phyloP scores from a whole-genome alignment of 2,888 invertebrate species.

The Apotomis betuletana region DNA sequence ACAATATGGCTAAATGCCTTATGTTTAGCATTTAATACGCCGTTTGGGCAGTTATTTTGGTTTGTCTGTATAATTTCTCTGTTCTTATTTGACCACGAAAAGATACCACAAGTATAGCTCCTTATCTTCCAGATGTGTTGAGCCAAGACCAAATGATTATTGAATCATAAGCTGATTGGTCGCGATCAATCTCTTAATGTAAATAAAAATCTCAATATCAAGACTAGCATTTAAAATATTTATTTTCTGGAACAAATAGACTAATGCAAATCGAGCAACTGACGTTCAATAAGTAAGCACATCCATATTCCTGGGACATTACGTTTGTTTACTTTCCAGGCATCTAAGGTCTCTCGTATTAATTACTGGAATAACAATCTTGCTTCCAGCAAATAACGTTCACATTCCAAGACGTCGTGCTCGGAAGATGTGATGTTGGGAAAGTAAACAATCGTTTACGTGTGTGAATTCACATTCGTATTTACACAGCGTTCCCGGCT shows the following conservation, averaged over 20 bases:
- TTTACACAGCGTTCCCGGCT: constrained; percentile 47
- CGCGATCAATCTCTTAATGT: too few species aligned
- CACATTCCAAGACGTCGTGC: neutral
- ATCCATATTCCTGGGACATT: constrained; percentile 24
- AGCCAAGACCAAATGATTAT: too few species aligned
- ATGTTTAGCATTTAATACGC: too few species aligned
- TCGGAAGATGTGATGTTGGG: constrained; percentile 6
- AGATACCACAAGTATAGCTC: too few species aligned
- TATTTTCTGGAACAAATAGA: neutral
- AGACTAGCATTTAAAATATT: neutral
- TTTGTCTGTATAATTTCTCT: too few species aligned
- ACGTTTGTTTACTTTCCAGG: constrained; percentile 29
- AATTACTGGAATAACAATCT: neutral
- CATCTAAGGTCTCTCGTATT: neutral
- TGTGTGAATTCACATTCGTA: constrained; percentile 44
- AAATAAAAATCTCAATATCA: neutral
- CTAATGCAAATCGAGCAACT: constrained; percentile 5
- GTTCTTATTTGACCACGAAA: too few species aligned
- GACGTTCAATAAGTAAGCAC: constrained; percentile 20
- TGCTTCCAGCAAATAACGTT: neutral
- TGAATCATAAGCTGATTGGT: too few species aligned
- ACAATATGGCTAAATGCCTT: too few species aligned
- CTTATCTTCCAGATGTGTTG: too few species aligned
- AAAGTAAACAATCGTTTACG: constrained; percentile 32
- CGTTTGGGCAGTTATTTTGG: too few species aligned